These are phyloP conservation scores for Epinotia demarniana DNA, from an alignment of 2,888 invertebrate genomes.

Conservation along the genomic window DNA sequence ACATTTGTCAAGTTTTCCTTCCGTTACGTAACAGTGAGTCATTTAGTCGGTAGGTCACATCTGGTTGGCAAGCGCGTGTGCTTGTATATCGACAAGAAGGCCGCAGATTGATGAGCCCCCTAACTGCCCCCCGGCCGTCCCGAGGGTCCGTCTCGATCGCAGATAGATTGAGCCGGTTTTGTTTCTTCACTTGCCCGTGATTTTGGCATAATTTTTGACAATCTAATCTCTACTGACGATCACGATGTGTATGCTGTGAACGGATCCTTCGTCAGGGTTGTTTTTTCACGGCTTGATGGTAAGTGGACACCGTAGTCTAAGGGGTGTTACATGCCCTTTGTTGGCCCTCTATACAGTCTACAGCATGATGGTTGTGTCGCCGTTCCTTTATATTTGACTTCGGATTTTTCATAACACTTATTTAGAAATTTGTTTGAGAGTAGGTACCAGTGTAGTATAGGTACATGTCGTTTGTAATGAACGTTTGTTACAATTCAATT, in stretches of 20 bases:
- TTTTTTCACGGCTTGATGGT: not conserved
- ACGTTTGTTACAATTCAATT: not conserved
- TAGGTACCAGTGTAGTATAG: too few species aligned
- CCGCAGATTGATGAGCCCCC: constrained; percentile 74
- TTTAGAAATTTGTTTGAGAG: too few species aligned
- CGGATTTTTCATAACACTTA: too few species aligned
- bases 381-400: not conserved
- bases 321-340: too few species aligned
- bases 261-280: not conserved
- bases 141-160: constrained; percentile 56
- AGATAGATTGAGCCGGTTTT: constrained; percentile 64
- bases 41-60: constrained; percentile 64
- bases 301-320: too few species aligned
- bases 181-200: constrained; percentile 54
- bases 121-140: constrained; percentile 52
- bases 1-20: not conserved
- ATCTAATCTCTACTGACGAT: not conserved
- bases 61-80: constrained; percentile 71
- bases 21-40: constrained; percentile 39
- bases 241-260: not conserved
- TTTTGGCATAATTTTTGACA: constrained; percentile 10
- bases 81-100: constrained; percentile 74
- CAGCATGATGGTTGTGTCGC: too few species aligned
- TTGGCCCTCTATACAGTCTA: too few species aligned
- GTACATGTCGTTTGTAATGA: too few species aligned